A percentile compares a stretch with the other conserved stretches of the same genome.
Conservation (phyloP, 1,140 invertebrate species). For the honey bee (Apis mellifera) region Amel_HAv3.1 CM009931.2:1983501-1984000, state of each 20-base stretch:
- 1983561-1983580: not conserved
- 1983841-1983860: not conserved
- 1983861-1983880: not conserved
- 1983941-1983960: not conserved
- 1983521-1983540: too few species aligned
- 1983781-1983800: slow-evolving; percentile 1
- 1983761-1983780: slow-evolving; percentile 23
- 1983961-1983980: not conserved
- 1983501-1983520: too few species aligned
- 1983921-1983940: not conserved
- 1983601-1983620: slow-evolving; percentile 15
- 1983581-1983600: slow-evolving; percentile 16
- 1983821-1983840: slow-evolving; percentile 15
- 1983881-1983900: not conserved
- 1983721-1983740: slow-evolving; percentile 39
- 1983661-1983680: slow-evolving; percentile 50
- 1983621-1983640: slow-evolving; percentile 25
- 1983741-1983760: slow-evolving; percentile 1
- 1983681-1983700: slow-evolving; percentile 36
- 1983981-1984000: not conserved
- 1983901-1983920: not conserved
- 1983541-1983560: too few species aligned
- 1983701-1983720: slow-evolving; percentile 9
- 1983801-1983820: not conserved
- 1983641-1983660: slow-evolving; percentile 28